These are phyloP conservation scores for Eciton burchellii DNA, from an alignment of 1,140 invertebrate genomes.

Conservation along the genomic window DNA sequence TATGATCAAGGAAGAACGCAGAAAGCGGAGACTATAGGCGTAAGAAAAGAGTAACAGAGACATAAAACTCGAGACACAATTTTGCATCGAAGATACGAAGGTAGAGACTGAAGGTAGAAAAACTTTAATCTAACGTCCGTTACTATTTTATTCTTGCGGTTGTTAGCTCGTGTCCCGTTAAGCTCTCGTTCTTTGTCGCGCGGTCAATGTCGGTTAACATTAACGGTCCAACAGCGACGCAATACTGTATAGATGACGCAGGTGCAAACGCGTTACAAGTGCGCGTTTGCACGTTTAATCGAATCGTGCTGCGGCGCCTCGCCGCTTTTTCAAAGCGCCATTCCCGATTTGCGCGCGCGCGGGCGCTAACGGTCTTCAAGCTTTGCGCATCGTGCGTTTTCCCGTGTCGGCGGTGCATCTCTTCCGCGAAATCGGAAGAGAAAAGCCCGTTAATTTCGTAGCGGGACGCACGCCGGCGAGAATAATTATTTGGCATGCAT, in stretches of 20 bases:
- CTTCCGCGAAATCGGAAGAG: conserved; percentile 18
- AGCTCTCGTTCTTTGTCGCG: conserved; percentile 17
- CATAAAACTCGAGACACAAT: too few species aligned
- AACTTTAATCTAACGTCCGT: neutral
- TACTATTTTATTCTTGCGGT: neutral
- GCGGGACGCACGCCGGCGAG: conserved; percentile 17
- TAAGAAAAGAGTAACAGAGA: too few species aligned
- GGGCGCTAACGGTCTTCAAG: neutral
- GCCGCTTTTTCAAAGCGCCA: neutral
- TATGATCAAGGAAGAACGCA: too few species aligned
- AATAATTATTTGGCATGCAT: conserved; percentile 59
- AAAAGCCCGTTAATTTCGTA: conserved; percentile 42
- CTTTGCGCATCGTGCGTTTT: neutral
- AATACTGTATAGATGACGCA: neutral
- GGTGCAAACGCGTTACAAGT: neutral
- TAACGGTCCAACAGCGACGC: conserved; percentile 22
- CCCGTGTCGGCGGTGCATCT: neutral
- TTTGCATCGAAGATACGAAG: too few species aligned
- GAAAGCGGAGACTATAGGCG: too few species aligned
- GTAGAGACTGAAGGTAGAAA: too few species aligned
- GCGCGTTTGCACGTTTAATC: neutral
- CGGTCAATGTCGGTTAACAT: neutral
- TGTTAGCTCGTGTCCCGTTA: conserved; percentile 29
- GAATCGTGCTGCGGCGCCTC: too few species aligned
- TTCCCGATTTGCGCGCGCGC: neutral